Evolutionary conservation across 1,140 invertebrate genomes (phyloP), one percentile per base, ranked within the genome.

Genomic region (Orussus abietinus): DNA sequence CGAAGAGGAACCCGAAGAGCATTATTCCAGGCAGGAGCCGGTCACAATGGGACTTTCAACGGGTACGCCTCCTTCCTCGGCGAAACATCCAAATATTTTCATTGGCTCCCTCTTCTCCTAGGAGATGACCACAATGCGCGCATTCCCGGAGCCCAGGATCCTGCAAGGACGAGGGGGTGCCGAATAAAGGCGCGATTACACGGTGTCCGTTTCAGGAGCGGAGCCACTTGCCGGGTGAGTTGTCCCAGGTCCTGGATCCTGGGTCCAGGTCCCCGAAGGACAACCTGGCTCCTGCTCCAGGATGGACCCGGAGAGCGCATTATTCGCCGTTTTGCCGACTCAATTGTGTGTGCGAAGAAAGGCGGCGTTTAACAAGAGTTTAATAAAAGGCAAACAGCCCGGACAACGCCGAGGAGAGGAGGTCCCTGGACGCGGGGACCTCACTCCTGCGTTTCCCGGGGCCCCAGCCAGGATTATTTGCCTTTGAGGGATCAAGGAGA

Each of bases 361-460:
- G 61, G 65, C 65, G 63, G 59, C 58, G 47, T 69, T 66, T 72
- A 72, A 72, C 68, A 69, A 71, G 67, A 69, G 65, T 69, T 69
- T 72, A 72, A 72, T 72, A 72, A 72, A 71, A 72, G 69, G 67
- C 69, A 69, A 72, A 66, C 67, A 67, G 57, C 43, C 37, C 38
- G 45, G 49, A 42, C 51, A 21, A 28, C 38, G 22, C 38, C 13
- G 38, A 50, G 35, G 43, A 35, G 47, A 42, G 30, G 19, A 42
- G 33, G 22, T n/a, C n/a, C n/a, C n/a, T n/a, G n/a, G n/a, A n/a
- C n/a, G n/a, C n/a, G n/a, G n/a, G n/a, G n/a, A n/a, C n/a, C n/a
- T n/a, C n/a, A n/a, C n/a, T n/a, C n/a, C n/a, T n/a, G n/a, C n/a
- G n/a, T n/a, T n/a, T n/a, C n/a, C n/a, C n/a, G n/a, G n/a, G n/a